A percentile compares a stretch with the other conserved stretches of the same genome.
Evolutionary conservation across 2,888 invertebrate genomes (phyloP).

Genomic region (Mactromeris polynyma): DNA sequence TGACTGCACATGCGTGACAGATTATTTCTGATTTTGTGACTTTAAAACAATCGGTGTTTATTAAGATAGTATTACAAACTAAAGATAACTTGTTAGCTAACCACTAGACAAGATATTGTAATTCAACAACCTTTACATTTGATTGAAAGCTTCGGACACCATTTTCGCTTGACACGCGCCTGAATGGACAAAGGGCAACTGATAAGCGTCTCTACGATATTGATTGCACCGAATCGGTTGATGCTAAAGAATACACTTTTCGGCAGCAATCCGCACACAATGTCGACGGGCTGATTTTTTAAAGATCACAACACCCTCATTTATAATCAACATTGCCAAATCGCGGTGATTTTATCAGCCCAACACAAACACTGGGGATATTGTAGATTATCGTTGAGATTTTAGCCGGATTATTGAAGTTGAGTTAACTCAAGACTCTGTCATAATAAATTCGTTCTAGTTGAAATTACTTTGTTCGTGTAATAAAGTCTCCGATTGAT

Average conservation of each 20-base stretch:
- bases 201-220: not conserved
- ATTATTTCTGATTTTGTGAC: not conserved
- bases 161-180: conserved; percentile 48
- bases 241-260: conserved; percentile 14
- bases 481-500: too few relatives aligned
- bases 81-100: not conserved
- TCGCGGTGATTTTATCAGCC: not conserved
- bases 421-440: not conserved
- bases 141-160: conserved; percentile 28
- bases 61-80: not conserved
- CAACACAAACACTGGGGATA: not conserved
- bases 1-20: conserved; percentile 38
- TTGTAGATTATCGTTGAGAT: not conserved
- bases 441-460: not conserved
- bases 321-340: conserved; percentile 1
- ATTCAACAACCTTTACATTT: not conserved
- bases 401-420: not conserved
- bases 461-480: too few relatives aligned
- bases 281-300: not conserved
- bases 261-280: not conserved
- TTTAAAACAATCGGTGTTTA: not conserved
- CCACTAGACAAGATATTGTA: conserved; percentile 21
- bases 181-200: not conserved
- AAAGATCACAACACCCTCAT: not conserved
- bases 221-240: not conserved